Evolutionary conservation across 2,113 vertebrate species (phyloP).

Genomic region (Seriola aureovittata): DNA sequence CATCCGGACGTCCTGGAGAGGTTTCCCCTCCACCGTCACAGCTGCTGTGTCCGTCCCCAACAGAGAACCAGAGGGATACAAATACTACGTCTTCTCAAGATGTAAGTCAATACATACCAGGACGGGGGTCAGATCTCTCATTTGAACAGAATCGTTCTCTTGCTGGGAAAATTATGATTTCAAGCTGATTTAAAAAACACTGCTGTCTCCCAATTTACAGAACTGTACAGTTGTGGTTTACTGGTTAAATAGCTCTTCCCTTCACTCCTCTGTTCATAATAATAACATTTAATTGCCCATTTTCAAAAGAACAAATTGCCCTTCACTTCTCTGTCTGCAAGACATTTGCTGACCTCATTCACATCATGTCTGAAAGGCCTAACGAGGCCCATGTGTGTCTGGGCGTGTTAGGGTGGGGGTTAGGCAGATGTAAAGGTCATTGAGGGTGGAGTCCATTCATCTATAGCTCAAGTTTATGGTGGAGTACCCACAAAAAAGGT

Average conservation of each 20-base stretch:
- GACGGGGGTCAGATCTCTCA: background rate
- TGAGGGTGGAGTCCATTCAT: constrained; percentile 32
- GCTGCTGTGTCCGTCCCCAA: constrained; percentile 90
- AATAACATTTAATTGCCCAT: background rate
- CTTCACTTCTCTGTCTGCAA: background rate
- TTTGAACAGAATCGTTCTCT: background rate
- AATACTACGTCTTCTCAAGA: constrained; percentile 90
- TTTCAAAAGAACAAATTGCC: background rate
- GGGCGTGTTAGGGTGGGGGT: constrained; percentile 20
- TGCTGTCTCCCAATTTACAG: background rate
- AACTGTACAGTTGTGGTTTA: background rate
- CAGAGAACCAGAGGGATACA: constrained; percentile 88
- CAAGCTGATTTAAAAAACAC: background rate
- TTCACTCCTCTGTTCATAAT: background rate
- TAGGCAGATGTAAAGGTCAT: constrained; percentile 43
- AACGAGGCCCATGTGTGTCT: constrained; percentile 40
- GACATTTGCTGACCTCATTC: background rate
- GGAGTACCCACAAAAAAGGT: background rate
- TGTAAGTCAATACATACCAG: constrained; percentile 82
- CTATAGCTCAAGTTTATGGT: background rate
- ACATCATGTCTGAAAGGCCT: constrained; percentile 16
- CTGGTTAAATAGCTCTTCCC: background rate
- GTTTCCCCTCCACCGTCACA: constrained; percentile 88
- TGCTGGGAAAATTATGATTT: background rate
- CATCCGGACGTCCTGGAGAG: constrained; percentile 86